phyloP scores from a whole-genome alignment of 2,797 vertebrate genomes.

The Coregonus sp. region DNA sequence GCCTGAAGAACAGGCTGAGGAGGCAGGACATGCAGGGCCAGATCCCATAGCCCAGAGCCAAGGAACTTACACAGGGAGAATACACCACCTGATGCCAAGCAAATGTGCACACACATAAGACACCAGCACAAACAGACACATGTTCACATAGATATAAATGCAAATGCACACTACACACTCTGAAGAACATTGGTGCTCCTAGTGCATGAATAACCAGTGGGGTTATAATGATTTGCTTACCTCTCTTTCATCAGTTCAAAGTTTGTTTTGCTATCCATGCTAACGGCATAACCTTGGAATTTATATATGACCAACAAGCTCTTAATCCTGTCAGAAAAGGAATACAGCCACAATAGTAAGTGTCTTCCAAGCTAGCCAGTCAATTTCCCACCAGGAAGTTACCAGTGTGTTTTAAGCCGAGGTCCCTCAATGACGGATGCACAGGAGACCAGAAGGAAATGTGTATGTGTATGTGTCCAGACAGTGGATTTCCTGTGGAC shows the following conservation, averaged over 20 bases:
- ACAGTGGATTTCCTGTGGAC: conserved; percentile 13
- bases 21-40: not conserved
- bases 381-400: not conserved
- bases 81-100: not conserved
- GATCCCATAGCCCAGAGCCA: not conserved
- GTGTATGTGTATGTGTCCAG: conserved; percentile 3
- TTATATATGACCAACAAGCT: not conserved
- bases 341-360: not conserved
- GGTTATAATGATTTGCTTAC: not conserved
- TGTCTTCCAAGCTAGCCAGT: not conserved
- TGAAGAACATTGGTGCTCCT: not conserved
- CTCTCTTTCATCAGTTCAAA: not conserved
- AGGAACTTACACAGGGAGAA: not conserved
- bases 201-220: not conserved
- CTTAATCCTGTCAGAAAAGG: not conserved
- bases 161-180: not conserved
- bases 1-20: conserved; percentile 22
- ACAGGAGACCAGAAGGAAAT: conserved; percentile 11
- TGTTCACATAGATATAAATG: not conserved
- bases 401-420: not conserved
- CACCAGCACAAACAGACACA: not conserved
- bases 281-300: not conserved
- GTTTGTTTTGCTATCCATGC: not conserved
- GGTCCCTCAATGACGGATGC: not conserved
- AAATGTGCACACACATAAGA: not conserved